These are phyloP conservation scores for Pandemis heparana DNA, from an alignment of 2,888 invertebrate species.

Conservation along the genomic window DNA sequence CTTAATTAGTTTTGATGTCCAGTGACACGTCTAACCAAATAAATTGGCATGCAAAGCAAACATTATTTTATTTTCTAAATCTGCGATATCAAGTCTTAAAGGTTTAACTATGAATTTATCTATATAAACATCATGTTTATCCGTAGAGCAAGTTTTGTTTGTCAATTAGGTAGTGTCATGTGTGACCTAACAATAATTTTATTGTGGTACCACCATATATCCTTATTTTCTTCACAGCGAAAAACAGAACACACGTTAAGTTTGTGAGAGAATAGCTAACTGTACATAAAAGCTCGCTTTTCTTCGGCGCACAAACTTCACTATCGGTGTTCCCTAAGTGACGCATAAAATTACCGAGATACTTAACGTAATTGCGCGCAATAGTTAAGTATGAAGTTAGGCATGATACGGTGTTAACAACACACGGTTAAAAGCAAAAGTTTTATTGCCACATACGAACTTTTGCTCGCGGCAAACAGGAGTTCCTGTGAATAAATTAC, in stretches of 20 bases:
- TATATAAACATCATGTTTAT: too few species aligned
- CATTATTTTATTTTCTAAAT: too few species aligned
- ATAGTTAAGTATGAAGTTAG: slow-evolving; percentile 38
- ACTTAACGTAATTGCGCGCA: slow-evolving; percentile 23
- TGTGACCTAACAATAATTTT: too few species aligned
- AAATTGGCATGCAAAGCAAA: too few species aligned
- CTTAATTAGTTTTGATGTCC: too few species aligned
- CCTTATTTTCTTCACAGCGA: neutral
- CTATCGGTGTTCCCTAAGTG: slow-evolving; percentile 6
- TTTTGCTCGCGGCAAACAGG: slow-evolving; percentile 14
- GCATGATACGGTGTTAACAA: slow-evolving; percentile 29
- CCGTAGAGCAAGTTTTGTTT: too few species aligned
- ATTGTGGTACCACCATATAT: too few species aligned
- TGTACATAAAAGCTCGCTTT: neutral
- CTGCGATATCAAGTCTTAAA: too few species aligned
- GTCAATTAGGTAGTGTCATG: too few species aligned
- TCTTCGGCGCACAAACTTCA: neutral
- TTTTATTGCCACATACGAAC: slow-evolving; percentile 31
- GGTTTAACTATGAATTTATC: too few species aligned
- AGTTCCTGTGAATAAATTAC: slow-evolving; percentile 27
- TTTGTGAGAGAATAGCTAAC: neutral
- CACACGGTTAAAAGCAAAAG: slow-evolving; percentile 32
- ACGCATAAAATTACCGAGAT: slow-evolving; percentile 20
- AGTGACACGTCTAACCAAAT: too few species aligned
- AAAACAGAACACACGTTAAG: neutral